Evolutionary conservation across 2,888 invertebrate genomes (phyloP).

Genomic region (Lathronympha strigana): DNA sequence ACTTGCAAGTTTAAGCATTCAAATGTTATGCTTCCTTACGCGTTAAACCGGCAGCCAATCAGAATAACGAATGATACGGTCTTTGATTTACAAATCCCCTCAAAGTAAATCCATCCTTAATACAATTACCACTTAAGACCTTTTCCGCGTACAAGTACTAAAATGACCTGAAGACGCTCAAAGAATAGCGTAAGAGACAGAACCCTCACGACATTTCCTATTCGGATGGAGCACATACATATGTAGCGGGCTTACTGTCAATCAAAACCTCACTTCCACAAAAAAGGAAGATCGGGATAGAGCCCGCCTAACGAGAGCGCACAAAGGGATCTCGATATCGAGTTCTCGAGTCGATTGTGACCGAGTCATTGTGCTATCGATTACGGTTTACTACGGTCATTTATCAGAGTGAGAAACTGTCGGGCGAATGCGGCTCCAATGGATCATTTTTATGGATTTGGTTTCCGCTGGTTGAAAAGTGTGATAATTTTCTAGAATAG

Average conservation of each 20-base stretch:
- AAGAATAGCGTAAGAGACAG: constrained; percentile 25
- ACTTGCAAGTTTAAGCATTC: not conserved
- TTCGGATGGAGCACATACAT: constrained; percentile 50
- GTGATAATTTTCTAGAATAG: not conserved
- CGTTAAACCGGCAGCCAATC: constrained; percentile 8
- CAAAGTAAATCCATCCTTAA: not conserved
- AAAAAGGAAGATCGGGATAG: constrained; percentile 53
- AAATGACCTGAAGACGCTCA: not conserved
- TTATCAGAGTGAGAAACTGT: constrained; percentile 35
- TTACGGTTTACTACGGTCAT: constrained; percentile 43
- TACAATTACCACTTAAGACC: not conserved
- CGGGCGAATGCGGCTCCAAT: constrained; percentile 13
- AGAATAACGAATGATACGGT: constrained; percentile 18
- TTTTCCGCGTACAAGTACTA: not conserved
- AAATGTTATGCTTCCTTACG: not conserved
- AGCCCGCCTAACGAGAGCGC: constrained; percentile 59
- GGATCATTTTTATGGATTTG: constrained; percentile 36
- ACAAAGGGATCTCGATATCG: constrained; percentile 27
- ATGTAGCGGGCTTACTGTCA: constrained; percentile 69
- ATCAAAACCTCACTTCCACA: constrained; percentile 65
- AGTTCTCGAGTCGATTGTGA: constrained; percentile 32
- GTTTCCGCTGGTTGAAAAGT: not conserved
- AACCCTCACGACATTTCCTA: not conserved
- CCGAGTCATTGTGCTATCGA: constrained; percentile 61
- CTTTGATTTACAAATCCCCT: constrained; percentile 22